Evolutionary conservation across 2,113 vertebrate genomes (phyloP).

Genomic region (Microcebus tavaratra): DNA sequence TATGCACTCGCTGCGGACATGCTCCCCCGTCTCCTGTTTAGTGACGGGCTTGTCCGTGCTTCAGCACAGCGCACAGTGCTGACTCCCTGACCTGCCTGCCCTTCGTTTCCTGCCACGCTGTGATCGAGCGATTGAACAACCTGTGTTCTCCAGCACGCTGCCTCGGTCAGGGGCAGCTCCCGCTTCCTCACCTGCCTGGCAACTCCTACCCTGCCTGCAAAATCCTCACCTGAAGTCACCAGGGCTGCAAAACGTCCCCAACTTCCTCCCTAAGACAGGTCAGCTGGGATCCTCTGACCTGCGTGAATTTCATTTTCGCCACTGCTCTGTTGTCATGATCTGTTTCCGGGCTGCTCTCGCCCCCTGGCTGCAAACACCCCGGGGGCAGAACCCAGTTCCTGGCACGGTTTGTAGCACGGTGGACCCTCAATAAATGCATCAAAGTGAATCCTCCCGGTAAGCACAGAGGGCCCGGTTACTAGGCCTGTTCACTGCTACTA

Average conservation of each 20-base stretch:
- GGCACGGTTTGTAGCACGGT: accelerated
- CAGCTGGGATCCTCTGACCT: background rate
- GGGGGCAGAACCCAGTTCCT: background rate
- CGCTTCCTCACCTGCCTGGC: background rate
- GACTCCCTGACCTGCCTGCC: background rate
- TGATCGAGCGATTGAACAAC: background rate
- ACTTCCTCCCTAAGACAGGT: background rate
- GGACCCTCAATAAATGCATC: background rate
- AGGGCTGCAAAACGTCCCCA: background rate
- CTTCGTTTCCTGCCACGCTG: background rate
- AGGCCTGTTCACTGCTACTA: background rate
- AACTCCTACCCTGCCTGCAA: background rate
- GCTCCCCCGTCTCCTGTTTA: background rate
- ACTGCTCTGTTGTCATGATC: background rate
- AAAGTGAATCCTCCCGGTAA: background rate
- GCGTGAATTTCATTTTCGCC: background rate
- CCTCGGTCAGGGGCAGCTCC: background rate
- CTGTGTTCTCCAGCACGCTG: background rate
- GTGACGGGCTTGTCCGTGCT: accelerated
- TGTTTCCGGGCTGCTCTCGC: background rate
- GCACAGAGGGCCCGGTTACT: background rate
- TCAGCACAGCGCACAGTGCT: too few relatives aligned
- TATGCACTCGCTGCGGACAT: too few relatives aligned
- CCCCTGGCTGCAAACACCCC: too few relatives aligned
- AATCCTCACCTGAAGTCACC: background rate